phyloP scores from a whole-genome alignment of 2,113 vertebrate species.

The Psittacus erithacus region DNA sequence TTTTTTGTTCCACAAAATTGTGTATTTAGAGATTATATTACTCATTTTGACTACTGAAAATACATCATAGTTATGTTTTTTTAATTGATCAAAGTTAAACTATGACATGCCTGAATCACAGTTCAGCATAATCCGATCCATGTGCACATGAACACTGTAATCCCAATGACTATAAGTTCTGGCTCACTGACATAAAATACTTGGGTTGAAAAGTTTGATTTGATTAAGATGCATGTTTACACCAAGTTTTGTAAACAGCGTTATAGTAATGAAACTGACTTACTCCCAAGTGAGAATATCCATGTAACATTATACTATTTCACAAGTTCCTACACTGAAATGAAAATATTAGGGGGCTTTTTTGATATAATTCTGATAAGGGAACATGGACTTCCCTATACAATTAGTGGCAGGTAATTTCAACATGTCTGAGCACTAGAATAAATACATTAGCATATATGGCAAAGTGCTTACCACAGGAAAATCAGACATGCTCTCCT shows the following conservation, averaged over 20 bases:
- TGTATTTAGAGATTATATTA: not conserved
- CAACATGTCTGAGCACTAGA: not conserved
- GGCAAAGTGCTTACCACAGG: not conserved
- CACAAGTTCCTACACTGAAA: not conserved
- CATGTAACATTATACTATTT: not conserved
- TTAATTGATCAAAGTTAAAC: not conserved
- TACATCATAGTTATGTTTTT: not conserved
- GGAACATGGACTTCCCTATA: not conserved
- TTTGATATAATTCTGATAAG: not conserved
- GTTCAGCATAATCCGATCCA: not conserved
- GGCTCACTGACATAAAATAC: not conserved
- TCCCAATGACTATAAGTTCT: not conserved
- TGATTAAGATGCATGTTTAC: not conserved
- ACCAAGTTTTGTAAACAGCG: not conserved
- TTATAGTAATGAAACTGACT: not conserved
- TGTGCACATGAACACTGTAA: not conserved
- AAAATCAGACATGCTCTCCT: not conserved
- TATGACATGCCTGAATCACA: not conserved
- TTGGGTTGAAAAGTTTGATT: not conserved
- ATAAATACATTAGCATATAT: not conserved
- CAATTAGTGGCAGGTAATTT: not conserved
- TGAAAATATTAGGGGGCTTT: not conserved
- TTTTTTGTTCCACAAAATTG: not conserved
- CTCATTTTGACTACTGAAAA: not conserved
- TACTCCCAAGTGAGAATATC: not conserved